Percentiles rank a stretch among this genome's conserved stretches.
Evolutionary conservation across 2,797 vertebrate genomes (phyloP).

Genomic region (Discoglossus pictus): DNA sequence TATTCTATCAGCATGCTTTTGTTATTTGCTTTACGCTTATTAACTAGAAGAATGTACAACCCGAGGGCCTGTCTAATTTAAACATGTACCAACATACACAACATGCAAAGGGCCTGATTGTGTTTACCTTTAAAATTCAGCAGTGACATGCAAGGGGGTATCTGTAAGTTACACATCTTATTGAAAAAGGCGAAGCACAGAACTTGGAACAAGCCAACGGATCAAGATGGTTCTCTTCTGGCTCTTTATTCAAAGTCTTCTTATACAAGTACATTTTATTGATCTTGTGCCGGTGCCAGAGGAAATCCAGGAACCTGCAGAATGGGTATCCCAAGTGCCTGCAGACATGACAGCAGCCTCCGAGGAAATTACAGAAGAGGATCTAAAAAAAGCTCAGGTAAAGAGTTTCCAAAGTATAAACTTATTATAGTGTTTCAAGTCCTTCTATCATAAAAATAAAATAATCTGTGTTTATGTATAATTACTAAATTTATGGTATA

Average conservation of each 20-base stretch:
- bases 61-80: constrained; percentile 2
- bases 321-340: not conserved
- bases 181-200: not conserved
- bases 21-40: no score
- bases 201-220: not conserved
- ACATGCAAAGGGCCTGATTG: not conserved
- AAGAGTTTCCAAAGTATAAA: not conserved
- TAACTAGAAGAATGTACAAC: constrained; percentile 14
- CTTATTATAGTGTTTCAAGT: not conserved
- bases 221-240: constrained; percentile 27
- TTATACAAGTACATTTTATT: not conserved
- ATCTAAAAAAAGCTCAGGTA: constrained; percentile 35
- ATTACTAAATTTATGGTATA: no score
- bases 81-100: not conserved
- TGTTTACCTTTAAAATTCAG: constrained; percentile 9
- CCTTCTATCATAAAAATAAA: not conserved
- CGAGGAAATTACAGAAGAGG: constrained; percentile 6
- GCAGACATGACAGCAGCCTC: not conserved
- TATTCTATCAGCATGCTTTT: no score
- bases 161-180: not conserved
- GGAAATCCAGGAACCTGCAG: not conserved
- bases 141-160: constrained; percentile 7
- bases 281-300: not conserved
- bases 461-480: no score
- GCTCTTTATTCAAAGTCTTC: constrained; percentile 7